Conservation (phyloP, 2,113 vertebrate species). For the Thymallus thymallus region DNA sequence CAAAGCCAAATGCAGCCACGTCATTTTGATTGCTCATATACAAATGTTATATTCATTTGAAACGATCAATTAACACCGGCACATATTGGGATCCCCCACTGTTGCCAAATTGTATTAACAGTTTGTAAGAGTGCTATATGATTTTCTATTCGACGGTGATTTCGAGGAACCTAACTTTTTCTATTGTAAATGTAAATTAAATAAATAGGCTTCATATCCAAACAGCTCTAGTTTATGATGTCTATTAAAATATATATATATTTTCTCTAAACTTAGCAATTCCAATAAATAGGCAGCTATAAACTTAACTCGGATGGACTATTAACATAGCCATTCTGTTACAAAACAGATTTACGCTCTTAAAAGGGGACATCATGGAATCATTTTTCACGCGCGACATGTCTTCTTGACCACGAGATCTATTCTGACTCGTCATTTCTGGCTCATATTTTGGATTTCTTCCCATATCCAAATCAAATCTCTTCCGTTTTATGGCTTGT, state of each 20-base stretch:
- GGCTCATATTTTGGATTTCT: constrained; percentile 73
- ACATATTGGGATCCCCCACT: too few species aligned
- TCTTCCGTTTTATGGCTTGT: constrained; percentile 64
- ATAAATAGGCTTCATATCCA: too few species aligned
- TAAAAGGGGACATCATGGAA: constrained; percentile 14
- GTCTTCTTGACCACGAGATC: constrained; percentile 35
- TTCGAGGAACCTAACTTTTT: too few species aligned
- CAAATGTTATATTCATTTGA: constrained; percentile 64
- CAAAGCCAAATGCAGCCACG: constrained; percentile 53
- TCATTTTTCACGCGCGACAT: constrained; percentile 22
- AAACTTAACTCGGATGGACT: constrained; percentile 68
- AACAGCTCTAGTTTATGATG: too few species aligned
- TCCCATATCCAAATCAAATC: constrained; percentile 68
- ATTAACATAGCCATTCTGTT: constrained; percentile 9
- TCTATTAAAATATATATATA: too few species aligned
- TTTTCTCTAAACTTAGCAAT: background rate
- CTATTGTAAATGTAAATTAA: too few species aligned
- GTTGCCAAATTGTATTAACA: too few species aligned
- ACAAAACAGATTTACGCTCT: constrained; percentile 1
- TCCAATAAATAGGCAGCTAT: background rate
- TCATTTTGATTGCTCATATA: constrained; percentile 62
- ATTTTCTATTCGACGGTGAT: too few species aligned
- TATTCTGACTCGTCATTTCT: constrained; percentile 63
- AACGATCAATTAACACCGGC: constrained; percentile 55
- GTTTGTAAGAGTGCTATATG: too few species aligned